Conservation (phyloP, 2,113 vertebrate genomes). For the Poeciliopsis occidentalis region DNA sequence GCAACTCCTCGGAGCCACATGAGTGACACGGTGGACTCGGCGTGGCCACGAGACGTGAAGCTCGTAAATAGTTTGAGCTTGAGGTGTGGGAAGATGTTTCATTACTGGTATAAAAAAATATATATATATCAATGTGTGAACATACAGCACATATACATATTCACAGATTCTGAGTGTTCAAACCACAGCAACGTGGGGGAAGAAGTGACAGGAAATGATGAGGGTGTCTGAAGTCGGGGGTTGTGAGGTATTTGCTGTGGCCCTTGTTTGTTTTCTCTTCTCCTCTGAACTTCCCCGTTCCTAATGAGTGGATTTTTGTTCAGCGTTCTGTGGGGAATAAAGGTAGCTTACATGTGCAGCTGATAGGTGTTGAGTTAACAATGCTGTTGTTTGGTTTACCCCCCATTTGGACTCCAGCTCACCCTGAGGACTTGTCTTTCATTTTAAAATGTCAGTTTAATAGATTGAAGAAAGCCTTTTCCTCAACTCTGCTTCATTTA, state of each 20-base stretch:
- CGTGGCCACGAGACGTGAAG: background rate
- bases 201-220: background rate
- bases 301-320: background rate
- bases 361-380: background rate
- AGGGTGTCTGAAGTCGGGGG: background rate
- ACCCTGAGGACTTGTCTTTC: too few species aligned
- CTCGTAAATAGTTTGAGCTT: background rate
- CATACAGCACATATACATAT: background rate
- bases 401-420: background rate
- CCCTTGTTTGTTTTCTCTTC: background rate
- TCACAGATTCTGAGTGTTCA: background rate
- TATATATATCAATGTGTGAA: background rate
- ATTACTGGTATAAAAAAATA: background rate
- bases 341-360: background rate
- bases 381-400: background rate
- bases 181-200: background rate
- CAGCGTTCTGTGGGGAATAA: background rate
- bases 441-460: too few species aligned
- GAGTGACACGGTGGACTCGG: background rate
- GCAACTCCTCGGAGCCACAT: constrained; percentile 2
- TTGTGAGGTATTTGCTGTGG: background rate
- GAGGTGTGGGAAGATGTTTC: background rate
- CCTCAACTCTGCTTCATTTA: background rate
- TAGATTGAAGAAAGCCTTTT: background rate
- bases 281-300: background rate